These are phyloP conservation scores for Crotalus adamanteus DNA, from an alignment of 2,797 vertebrate genomes.

Conservation along the genomic window DNA sequence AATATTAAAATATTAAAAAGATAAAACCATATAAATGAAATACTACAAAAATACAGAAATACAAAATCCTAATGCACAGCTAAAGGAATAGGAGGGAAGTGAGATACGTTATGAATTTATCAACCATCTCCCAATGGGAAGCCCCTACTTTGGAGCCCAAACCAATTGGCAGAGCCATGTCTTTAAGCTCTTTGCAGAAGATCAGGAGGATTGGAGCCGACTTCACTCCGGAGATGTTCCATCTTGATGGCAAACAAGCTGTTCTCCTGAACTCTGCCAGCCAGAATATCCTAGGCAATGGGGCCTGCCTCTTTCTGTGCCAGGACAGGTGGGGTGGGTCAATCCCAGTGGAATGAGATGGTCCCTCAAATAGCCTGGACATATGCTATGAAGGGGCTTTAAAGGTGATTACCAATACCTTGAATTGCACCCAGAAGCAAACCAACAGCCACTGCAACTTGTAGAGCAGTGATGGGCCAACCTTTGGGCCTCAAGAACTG, in stretches of 20 bases:
- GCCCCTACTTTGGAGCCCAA: background rate
- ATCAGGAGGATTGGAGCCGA: background rate
- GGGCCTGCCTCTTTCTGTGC: background rate
- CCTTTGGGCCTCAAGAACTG: background rate
- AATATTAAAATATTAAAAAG: too few relatives aligned
- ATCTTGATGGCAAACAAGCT: background rate
- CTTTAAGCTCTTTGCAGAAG: background rate
- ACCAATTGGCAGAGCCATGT: background rate
- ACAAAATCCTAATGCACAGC: background rate
- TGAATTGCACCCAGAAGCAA: background rate
- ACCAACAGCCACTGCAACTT: background rate
- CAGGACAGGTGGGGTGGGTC: background rate
- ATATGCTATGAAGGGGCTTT: background rate
- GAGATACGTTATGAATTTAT: background rate
- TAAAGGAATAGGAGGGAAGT: background rate
- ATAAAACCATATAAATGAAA: too few relatives aligned
- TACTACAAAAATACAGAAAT: too few relatives aligned
- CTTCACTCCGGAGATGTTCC: background rate
- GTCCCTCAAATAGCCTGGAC: background rate
- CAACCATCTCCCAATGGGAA: background rate
- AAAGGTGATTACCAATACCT: background rate
- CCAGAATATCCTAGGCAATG: background rate
- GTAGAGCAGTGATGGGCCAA: background rate
- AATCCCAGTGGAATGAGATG: background rate
- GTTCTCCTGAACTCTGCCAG: background rate